phyloP scores from a whole-genome alignment of 2,888 invertebrate genomes.

The Drosophila neonasuta region DNA sequence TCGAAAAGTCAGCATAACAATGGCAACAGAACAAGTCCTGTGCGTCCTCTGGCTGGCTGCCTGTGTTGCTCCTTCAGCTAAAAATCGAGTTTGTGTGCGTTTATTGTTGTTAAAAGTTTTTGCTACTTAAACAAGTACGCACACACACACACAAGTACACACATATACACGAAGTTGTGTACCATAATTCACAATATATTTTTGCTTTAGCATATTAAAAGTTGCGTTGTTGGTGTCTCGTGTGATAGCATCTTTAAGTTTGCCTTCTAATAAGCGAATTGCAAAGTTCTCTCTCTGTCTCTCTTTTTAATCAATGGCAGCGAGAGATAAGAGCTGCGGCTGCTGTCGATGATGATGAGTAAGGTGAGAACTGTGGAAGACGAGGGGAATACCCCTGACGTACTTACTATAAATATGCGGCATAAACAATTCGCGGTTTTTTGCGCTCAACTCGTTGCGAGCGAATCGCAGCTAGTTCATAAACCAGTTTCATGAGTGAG shows the following conservation, averaged over 20 bases:
- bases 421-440: neutral
- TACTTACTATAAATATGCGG: slow-evolving; percentile 10
- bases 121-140: slow-evolving; percentile 50
- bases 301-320: slow-evolving; percentile 7
- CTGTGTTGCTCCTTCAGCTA: slow-evolving; percentile 12
- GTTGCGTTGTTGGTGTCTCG: slow-evolving; percentile 29
- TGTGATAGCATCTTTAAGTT: slow-evolving; percentile 39
- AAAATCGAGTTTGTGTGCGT: slow-evolving; percentile 37
- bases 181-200: slow-evolving; percentile 21
- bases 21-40: slow-evolving; percentile 3
- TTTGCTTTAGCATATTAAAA: slow-evolving; percentile 58
- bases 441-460: slow-evolving; percentile 21
- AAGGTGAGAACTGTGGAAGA: slow-evolving; percentile 1
- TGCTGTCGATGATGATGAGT: neutral
- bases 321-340: slow-evolving; percentile 13
- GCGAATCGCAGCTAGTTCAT: neutral
- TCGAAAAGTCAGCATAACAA: slow-evolving; percentile 32
- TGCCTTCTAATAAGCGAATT: slow-evolving; percentile 37
- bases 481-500: slow-evolving; percentile 22
- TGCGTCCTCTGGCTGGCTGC: neutral
- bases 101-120: slow-evolving; percentile 59
- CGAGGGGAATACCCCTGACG: slow-evolving; percentile 16
- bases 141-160: slow-evolving; percentile 1
- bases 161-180: slow-evolving; percentile 8
- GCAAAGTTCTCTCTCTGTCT: slow-evolving; percentile 11